Percentiles rank a stretch among this genome's conserved stretches.
phyloP scores from a whole-genome alignment of 1,140 invertebrate species.

The Parapsyche elsis region DNA sequence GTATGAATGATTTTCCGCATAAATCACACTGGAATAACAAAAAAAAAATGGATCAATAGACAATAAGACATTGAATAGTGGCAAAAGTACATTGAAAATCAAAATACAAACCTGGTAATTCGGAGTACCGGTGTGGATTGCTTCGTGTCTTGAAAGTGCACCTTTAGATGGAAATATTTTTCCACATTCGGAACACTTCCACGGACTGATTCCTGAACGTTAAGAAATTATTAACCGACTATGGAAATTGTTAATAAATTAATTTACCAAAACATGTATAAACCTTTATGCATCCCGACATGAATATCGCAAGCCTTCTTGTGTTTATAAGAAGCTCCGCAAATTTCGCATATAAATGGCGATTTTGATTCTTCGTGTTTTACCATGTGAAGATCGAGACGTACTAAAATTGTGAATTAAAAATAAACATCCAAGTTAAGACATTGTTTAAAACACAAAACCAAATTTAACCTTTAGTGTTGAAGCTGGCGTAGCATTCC shows the following conservation, averaged over 20 bases:
- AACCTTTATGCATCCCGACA: constrained; percentile 74
- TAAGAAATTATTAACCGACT: neutral
- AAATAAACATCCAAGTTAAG: constrained; percentile 16
- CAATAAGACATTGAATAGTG: neutral
- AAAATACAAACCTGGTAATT: constrained; percentile 68
- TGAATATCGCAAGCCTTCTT: constrained; percentile 74
- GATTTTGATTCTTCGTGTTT: constrained; percentile 64
- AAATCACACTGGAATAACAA: constrained; percentile 68
- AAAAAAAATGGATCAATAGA: constrained; percentile 11
- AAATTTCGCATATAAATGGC: constrained; percentile 69
- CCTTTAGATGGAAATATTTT: constrained; percentile 80
- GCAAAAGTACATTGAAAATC: neutral
- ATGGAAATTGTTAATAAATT: neutral
- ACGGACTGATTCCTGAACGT: constrained; percentile 71
- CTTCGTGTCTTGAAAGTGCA: constrained; percentile 73
- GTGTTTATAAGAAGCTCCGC: constrained; percentile 75
- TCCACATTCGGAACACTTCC: constrained; percentile 79
- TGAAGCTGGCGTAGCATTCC: constrained; percentile 48
- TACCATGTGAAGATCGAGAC: constrained; percentile 62
- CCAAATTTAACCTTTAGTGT: constrained; percentile 39
- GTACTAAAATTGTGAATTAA: constrained; percentile 57
- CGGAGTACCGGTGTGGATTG: constrained; percentile 75
- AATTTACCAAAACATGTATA: constrained; percentile 28
- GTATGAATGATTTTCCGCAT: constrained; percentile 76
- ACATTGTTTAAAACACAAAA: no score